phyloP scores from a whole-genome alignment of 2,888 invertebrate genomes.

The Aplocera efformata region DNA sequence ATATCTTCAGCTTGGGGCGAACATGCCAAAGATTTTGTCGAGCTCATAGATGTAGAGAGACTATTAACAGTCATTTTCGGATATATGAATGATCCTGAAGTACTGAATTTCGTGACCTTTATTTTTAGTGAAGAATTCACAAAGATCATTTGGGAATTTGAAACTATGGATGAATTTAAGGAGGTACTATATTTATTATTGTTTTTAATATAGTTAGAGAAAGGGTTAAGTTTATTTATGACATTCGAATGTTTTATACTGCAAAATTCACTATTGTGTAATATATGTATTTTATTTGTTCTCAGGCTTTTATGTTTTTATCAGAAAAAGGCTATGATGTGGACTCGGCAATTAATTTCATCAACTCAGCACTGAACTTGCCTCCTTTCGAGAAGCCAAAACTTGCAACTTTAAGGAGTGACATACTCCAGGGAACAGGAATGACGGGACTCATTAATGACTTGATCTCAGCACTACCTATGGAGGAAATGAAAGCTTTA shows the following conservation, averaged over 20 bases:
- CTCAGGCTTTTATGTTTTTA: conserved; percentile 38
- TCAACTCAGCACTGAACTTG: conserved; percentile 35
- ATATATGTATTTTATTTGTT: conserved; percentile 11
- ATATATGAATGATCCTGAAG: conserved; percentile 41
- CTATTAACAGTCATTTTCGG: conserved; percentile 32
- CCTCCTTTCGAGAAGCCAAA: conserved; percentile 33
- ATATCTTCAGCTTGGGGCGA: conserved; percentile 30
- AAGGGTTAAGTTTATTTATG: too few species aligned
- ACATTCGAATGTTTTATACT: too few species aligned
- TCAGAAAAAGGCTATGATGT: conserved; percentile 42
- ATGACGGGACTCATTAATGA: conserved; percentile 38
- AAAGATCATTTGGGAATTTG: conserved; percentile 36
- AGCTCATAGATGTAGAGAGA: conserved; percentile 38
- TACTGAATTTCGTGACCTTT: conserved; percentile 37
- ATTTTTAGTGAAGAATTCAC: conserved; percentile 37
- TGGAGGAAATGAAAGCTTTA: conserved; percentile 41
- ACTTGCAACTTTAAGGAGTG: not conserved
- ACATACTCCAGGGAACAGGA: conserved; percentile 26
- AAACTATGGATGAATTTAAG: conserved; percentile 41
- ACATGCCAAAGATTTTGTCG: conserved; percentile 38
- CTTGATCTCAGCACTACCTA: conserved; percentile 34
- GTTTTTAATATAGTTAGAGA: not conserved
- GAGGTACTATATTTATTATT: conserved; percentile 35
- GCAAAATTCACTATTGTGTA: too few species aligned
- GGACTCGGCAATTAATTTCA: conserved; percentile 29